These are phyloP conservation scores for Taxidea taxus DNA, from an alignment of 2,113 vertebrate genomes.

Conservation along the genomic window DNA sequence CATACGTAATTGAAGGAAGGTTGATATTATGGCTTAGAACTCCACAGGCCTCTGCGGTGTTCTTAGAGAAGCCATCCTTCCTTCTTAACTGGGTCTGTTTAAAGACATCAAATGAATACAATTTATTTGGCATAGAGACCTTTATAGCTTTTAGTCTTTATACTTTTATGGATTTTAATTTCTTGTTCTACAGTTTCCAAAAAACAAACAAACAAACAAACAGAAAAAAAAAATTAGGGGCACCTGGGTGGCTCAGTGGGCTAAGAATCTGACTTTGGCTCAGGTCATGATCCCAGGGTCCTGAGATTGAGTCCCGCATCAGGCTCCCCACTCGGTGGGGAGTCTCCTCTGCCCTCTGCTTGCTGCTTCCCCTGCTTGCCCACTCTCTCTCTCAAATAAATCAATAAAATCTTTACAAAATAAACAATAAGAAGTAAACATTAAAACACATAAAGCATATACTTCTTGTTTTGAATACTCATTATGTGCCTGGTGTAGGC, in stretches of 20 bases:
- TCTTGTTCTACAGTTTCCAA: slow-evolving; percentile 6
- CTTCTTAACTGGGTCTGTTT: neutral
- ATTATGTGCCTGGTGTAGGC: neutral
- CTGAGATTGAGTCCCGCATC: neutral
- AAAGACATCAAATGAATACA: neutral
- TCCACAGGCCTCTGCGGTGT: neutral
- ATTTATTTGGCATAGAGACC: slow-evolving; percentile 11
- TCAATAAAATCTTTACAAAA: neutral
- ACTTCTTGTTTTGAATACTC: neutral
- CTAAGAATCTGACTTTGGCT: neutral
- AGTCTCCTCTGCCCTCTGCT: neutral
- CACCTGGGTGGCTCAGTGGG: neutral
- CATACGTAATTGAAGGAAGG: neutral
- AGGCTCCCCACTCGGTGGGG: neutral
- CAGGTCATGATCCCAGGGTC: neutral
- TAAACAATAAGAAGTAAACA: neutral
- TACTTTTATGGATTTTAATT: slow-evolving; percentile 6
- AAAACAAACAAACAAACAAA: too few species aligned
- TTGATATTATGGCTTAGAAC: neutral
- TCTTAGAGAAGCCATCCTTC: neutral
- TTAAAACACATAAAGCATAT: neutral
- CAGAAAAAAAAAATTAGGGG: neutral
- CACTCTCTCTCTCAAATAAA: neutral
- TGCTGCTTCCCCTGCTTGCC: neutral
- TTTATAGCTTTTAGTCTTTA: neutral